phyloP scores from a whole-genome alignment of 2,113 vertebrate genomes.

The Gobius niger region DNA sequence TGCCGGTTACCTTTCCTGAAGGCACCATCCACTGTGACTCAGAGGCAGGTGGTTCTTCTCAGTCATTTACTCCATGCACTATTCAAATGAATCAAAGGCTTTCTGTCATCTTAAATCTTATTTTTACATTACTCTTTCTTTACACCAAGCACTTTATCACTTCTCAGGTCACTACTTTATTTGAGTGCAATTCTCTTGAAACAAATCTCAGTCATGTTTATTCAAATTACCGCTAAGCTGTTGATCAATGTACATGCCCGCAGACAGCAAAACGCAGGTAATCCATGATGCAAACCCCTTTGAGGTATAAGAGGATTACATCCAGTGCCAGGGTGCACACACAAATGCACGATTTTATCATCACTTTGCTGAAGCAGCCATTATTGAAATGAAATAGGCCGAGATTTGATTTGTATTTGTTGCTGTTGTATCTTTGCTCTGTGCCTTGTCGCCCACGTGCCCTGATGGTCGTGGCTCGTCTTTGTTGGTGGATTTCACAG shows the following conservation, averaged over 20 bases:
- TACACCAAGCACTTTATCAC: background rate
- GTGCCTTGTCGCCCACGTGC: background rate
- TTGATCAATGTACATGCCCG: background rate
- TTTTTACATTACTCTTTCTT: too few species aligned
- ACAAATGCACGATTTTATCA: slow-evolving; percentile 6
- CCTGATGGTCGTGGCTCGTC: background rate
- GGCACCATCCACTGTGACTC: too few species aligned
- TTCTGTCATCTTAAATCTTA: too few species aligned
- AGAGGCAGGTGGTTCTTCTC: too few species aligned
- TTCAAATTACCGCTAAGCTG: background rate
- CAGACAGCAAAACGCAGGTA: slow-evolving; percentile 1
- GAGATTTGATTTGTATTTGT: slow-evolving; percentile 5
- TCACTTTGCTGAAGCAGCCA: background rate
- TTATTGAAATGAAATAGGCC: background rate
- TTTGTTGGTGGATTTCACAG: background rate
- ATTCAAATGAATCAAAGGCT: too few species aligned
- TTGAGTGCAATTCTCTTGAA: background rate
- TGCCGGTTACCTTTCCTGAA: too few species aligned
- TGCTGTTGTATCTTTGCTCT: background rate
- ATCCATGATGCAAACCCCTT: slow-evolving; percentile 2
- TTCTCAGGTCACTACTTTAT: background rate
- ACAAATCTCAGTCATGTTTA: background rate
- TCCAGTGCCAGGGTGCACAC: background rate
- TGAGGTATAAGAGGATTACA: slow-evolving; percentile 8
- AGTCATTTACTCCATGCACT: too few species aligned